phyloP scores from a whole-genome alignment of 1,140 invertebrate genomes.

The Delia radicum region DNA sequence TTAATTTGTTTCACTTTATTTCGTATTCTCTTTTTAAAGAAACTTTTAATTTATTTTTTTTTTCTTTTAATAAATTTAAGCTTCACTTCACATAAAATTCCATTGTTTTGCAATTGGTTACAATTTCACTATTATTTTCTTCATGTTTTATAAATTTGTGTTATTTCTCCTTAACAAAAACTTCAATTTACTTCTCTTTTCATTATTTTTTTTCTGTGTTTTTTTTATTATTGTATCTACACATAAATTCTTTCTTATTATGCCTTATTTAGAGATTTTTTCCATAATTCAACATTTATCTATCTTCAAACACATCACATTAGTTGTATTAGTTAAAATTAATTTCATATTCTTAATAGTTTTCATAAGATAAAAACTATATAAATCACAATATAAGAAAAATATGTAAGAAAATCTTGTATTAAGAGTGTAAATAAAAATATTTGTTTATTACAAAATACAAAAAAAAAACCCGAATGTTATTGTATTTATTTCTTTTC shows the following conservation, averaged over 20 bases:
- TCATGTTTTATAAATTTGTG: background rate
- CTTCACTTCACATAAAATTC: conserved; percentile 15
- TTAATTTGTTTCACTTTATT: background rate
- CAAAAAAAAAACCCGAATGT: background rate
- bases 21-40: background rate
- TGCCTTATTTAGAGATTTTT: background rate
- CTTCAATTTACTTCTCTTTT: conserved; percentile 1
- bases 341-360: background rate
- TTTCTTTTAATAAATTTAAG: background rate
- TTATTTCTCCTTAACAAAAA: background rate
- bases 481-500: background rate
- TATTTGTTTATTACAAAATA: background rate
- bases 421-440: background rate
- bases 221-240: background rate
- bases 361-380: background rate
- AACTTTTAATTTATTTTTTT: background rate
- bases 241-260: background rate
- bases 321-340: background rate
- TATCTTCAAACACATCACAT: background rate
- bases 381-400: background rate
- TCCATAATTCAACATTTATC: background rate
- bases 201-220: background rate
- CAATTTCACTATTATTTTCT: conserved; percentile 21
- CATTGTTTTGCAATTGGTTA: conserved; percentile 26
- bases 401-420: background rate